Evolutionary conservation across 1,140 invertebrate species (phyloP).

Genomic region (Sycophaga agraensis): DNA sequence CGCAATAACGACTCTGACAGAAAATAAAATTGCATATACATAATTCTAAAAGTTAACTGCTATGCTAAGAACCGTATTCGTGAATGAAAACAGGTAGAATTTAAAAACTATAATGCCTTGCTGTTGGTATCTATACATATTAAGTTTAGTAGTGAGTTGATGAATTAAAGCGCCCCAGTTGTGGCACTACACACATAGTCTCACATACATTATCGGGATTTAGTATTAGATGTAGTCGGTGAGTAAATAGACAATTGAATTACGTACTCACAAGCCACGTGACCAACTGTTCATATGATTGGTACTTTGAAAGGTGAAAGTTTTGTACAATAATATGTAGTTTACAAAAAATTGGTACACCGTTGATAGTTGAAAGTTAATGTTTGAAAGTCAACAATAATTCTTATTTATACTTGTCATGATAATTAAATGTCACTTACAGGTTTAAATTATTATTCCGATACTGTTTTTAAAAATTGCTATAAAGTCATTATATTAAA

Average conservation of each 20-base stretch:
- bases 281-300: not conserved
- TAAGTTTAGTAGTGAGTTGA: too few species aligned
- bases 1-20: not conserved
- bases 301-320: too few species aligned
- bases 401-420: too few species aligned
- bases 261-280: not conserved
- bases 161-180: not conserved
- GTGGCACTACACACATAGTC: not conserved
- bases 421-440: too few species aligned
- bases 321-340: too few species aligned
- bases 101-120: not conserved
- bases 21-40: not conserved
- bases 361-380: too few species aligned
- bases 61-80: not conserved
- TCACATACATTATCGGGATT: not conserved
- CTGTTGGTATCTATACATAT: not conserved
- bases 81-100: not conserved
- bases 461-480: too few species aligned
- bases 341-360: too few species aligned
- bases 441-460: too few species aligned
- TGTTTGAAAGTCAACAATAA: too few species aligned
- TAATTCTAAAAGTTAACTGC: not conserved
- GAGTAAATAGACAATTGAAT: conserved; percentile 8
- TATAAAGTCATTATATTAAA: too few species aligned
- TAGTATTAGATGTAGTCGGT: not conserved